Base-by-base conservation (phyloP, 2,888 invertebrate genomes). In the Cryptocheilus praepositus region DNA sequence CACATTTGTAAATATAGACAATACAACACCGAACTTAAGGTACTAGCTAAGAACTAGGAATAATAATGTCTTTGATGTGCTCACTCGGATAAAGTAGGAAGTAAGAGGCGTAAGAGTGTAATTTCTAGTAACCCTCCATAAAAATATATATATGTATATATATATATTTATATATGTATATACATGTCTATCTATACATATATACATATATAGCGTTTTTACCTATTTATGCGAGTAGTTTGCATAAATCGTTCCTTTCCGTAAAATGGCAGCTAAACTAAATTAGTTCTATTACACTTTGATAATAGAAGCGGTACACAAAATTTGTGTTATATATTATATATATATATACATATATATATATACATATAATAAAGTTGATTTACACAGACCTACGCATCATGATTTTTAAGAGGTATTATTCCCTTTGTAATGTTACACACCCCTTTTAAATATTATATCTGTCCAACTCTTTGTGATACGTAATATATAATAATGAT, bases 1-100 rank as follows among this genome's bases (percentile, higher is more conserved):
- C 80, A 81, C 74, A 77, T 72, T 74, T 86, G 85, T 85, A 83
- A 77, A 86, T 85, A 84, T 83, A 85, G 86, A 87, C 86, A 87
- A 87, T 87, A 86, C 83, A 80, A 78, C 67, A 71, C 79, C 75
- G 73, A 71, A 46, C 63, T 72, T 71, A 67, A 55, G 54, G 25
- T 49, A 49, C 18, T 49, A 16, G 49, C 49, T 49, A 18, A 49
- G 72, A 25, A 62, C 56, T 72, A 80, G 80, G n/a, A 66, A 68
- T 68, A 63, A 65, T 74, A 76, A 81, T 60, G 57, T 79, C 75
- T 81, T 67, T 18, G 72, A 80, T 81, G 80, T 81, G 79, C 80
- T 85, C 81, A 81, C 80, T 79, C 79, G 74, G 64, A 80, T 74
- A 65, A 80, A 80, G 58, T 82, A 80, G 77, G 82, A 81, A 75